Base-by-base conservation (phyloP, 2,888 invertebrate genomes). In the Gnatocerus cornutus region DNA sequence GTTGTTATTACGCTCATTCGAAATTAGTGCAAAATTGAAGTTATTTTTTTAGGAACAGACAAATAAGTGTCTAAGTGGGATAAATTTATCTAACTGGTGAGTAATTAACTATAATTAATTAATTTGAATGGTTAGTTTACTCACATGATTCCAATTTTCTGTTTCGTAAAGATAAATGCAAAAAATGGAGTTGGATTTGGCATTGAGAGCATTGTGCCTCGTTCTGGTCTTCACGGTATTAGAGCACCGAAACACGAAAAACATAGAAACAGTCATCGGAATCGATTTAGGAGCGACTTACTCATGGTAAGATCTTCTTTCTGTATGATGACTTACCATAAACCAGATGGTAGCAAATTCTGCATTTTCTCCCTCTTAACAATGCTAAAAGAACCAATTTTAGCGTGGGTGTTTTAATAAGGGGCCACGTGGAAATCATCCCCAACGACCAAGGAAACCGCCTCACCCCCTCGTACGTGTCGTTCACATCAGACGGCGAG, bases 361-460 rank as follows among this genome's bases (percentile, higher is more conserved):
- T n/a, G n/a, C n/a, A n/a, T 21, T 21, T 21, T 21, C 4, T 21
- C 21, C 4, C 1, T 21, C 4, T 1, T 4, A 21, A 21, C 21
- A 3, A 21, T 21, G 1, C 21, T n/a, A n/a, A n/a, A n/a, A n/a
- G n/a, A 4, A 4, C n/a, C n/a, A n/a, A n/a, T 84, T 83, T 71
- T 86, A 96, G 96, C 87, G 96, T 97, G 79, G 96, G 96, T 79
- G 96, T 97, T 0, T 98, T 96, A 87, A 97, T 98, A 85, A 97
- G 98, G 86, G 98, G 98, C 2, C 90, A 97, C 61, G 98, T 99
- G 50, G 98, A 99, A 88, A 98, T 99, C 80, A 98, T 99, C 78
- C 97, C 98, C 77, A 99, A 99, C 82, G 98, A 99, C 87, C 98
- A 98, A 87, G 98, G 98, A 86, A 98, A 99, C 87, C 93, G 98